Evolutionary conservation across 53 echinoderm and acorn worm species (phyloP).

Genomic region (Luidia sarsii): DNA sequence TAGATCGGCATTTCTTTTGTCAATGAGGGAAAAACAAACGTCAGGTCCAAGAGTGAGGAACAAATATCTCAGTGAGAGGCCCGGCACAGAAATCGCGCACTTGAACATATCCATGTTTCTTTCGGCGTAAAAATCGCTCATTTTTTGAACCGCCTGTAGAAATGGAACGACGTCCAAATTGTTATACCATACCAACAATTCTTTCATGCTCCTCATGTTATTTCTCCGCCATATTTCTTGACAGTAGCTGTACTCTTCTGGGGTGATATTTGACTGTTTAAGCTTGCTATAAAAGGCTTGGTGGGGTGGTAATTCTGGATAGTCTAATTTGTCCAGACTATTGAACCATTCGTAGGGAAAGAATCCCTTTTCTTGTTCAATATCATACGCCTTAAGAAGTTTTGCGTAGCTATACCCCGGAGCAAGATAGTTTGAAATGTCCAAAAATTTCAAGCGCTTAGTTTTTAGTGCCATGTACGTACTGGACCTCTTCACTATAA

Average conservation of each 20-base stretch:
- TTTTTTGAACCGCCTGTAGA: conserved; percentile 40
- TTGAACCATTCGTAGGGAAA: conserved; percentile 58
- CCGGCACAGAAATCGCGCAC: too few species aligned
- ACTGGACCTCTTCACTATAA: conserved; percentile 24
- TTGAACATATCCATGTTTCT: conserved; percentile 36
- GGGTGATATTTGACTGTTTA: conserved; percentile 12
- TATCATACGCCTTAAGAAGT: conserved; percentile 43
- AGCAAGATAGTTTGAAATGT: conserved; percentile 33
- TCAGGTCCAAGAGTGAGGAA: conserved; percentile 29
- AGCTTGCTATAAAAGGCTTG: conserved; percentile 33
- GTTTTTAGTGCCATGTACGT: conserved; percentile 33
- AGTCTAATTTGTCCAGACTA: background rate
- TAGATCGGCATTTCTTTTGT: conserved; percentile 42
- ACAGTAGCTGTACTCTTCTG: conserved; percentile 34
- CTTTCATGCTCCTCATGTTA: conserved; percentile 8
- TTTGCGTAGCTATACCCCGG: conserved; percentile 39
- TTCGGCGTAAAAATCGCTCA: conserved; percentile 12
- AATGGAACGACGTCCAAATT: conserved; percentile 58
- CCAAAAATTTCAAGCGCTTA: conserved; percentile 37
- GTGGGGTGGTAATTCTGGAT: conserved; percentile 30
- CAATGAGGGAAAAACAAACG: background rate
- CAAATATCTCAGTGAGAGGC: conserved; percentile 18
- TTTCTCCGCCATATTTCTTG: conserved; percentile 34
- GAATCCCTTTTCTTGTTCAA: conserved; percentile 7
- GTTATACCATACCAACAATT: conserved; percentile 65